Base-by-base conservation (phyloP, 2,888 invertebrate species). In the Agrilus mali region DNA sequence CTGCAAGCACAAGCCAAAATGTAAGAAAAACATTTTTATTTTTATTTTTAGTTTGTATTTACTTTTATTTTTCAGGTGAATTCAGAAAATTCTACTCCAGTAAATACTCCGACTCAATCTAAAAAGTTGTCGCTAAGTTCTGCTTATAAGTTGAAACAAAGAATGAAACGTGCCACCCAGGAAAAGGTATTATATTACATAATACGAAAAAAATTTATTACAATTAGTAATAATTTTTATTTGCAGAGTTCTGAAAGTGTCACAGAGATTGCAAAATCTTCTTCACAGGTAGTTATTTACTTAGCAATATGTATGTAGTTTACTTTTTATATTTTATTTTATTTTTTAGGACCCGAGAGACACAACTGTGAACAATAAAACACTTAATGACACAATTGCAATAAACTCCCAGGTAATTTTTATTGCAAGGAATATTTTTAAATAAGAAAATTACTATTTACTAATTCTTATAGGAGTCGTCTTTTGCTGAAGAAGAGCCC, bases 91-190 rank as follows among this genome's bases (percentile, higher is more conserved):
- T 41, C 46, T 7, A 49, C 52, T 34, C 54, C 53, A 14, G 35
- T 39, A 41, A 50, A 47, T 43, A 32, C 40, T 6, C 42, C 51
- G 13, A 51, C 43, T 44, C 52, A 52, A n/a, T 20, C 36, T 37
- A 52, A 42, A 36, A 53, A 52, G 42, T 40, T 55, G 7, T 16
- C 51, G n/a, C 36, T 53, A 37, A 49, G 44, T 32, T 48, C 51
- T 22, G 41, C 40, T 16, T 41, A 41, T 32, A 52, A 48, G 44
- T 40, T 40, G 12, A 42, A 46, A 27, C 41, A 44, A 49, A 49
- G 40, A 39, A 34, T 36, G 48, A 48, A 47, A 12, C 35, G 36
- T 14, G 32, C 17, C 10, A 7, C 16, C 3, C 7, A 40, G 14
- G 39, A 35, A 7, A n/a, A 40, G 43, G 43, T 40, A 27, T 27